A percentile compares a stretch with the other conserved stretches of the same genome.
These are phyloP conservation scores for Shargacucullia verbasci DNA, from an alignment of 2,888 invertebrate genomes.

Conservation along the genomic window DNA sequence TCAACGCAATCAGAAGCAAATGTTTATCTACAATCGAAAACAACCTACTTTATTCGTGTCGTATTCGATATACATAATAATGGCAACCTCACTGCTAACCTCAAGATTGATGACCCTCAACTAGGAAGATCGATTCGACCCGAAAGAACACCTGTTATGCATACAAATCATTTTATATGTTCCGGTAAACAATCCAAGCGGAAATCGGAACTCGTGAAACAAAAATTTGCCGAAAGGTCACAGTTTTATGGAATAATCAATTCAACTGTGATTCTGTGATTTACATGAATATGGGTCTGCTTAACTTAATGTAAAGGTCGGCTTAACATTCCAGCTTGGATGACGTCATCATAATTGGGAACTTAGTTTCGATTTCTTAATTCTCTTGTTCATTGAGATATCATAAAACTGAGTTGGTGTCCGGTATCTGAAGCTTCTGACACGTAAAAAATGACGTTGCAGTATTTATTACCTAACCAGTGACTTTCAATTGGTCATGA, in stretches of 20 bases:
- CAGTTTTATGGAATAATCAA: slow-evolving; percentile 37
- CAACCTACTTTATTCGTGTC: slow-evolving; percentile 33
- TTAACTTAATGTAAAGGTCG: slow-evolving; percentile 35
- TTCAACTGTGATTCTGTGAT: slow-evolving; percentile 27
- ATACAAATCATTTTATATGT: slow-evolving; percentile 44
- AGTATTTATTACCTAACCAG: slow-evolving; percentile 9
- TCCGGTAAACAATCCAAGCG: slow-evolving; percentile 52
- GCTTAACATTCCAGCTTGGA: not conserved
- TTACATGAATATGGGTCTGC: slow-evolving; percentile 39
- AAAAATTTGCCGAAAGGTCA: slow-evolving; percentile 51
- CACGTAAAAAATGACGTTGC: not conserved
- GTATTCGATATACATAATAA: slow-evolving; percentile 44
- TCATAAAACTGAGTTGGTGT: no score
- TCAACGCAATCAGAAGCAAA: not conserved
- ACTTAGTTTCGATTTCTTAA: no score
- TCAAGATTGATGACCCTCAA: slow-evolving; percentile 50
- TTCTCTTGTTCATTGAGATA: no score
- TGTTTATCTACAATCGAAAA: slow-evolving; percentile 17
- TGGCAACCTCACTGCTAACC: slow-evolving; percentile 47
- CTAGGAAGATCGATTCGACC: slow-evolving; percentile 54
- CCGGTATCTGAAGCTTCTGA: no score
- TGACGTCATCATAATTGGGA: no score
- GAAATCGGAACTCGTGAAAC: slow-evolving; percentile 38
- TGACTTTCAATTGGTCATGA: slow-evolving; percentile 16
- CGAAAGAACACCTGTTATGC: slow-evolving; percentile 53